Conservation (phyloP, 2,113 vertebrate species). For the Porphyrio hochstetteri region DNA sequence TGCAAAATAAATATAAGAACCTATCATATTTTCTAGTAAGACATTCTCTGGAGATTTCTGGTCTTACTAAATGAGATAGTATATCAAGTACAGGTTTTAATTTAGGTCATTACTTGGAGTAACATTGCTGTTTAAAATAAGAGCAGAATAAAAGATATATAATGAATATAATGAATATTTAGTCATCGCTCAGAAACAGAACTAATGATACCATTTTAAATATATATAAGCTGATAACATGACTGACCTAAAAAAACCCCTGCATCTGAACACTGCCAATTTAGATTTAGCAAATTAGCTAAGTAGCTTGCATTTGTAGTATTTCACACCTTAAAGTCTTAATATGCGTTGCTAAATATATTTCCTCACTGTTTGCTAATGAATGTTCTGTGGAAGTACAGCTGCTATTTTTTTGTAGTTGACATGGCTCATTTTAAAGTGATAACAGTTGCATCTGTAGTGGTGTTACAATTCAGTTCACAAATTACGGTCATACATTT, state of each 20-base stretch:
- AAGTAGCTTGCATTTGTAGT: conserved; percentile 65
- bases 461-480: conserved; percentile 41
- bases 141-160: conserved; percentile 28
- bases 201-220: conserved; percentile 31
- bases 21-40: not conserved
- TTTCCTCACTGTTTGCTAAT: conserved; percentile 72
- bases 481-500: conserved; percentile 38
- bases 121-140: conserved; percentile 16
- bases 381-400: conserved; percentile 63
- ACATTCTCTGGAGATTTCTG: not conserved
- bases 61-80: not conserved
- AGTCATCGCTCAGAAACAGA: conserved; percentile 5
- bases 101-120: conserved; percentile 1
- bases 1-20: not conserved
- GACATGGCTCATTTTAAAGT: conserved; percentile 67
- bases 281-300: conserved; percentile 67
- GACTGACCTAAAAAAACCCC: conserved; percentile 1
- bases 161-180: conserved; percentile 27
- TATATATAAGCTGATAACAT: conserved; percentile 22
- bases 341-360: conserved; percentile 70
- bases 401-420: conserved; percentile 65
- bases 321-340: conserved; percentile 67
- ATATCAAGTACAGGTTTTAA: not conserved
- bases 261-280: conserved; percentile 52
- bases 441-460: conserved; percentile 58